Conservation (phyloP, 23 tunicate species). For the Phallusia fumigata region DNA sequence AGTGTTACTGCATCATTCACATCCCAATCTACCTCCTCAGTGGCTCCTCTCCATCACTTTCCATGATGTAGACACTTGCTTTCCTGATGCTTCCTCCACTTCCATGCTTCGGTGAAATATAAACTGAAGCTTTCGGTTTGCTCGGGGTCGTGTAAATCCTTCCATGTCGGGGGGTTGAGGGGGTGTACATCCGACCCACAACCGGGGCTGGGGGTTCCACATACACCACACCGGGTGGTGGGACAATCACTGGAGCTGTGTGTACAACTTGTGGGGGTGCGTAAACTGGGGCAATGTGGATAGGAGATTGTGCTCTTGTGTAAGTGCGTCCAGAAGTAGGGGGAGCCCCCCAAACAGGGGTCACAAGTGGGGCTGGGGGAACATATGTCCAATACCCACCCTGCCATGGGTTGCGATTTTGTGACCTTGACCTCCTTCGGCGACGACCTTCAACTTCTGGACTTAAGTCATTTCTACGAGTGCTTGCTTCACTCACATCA, state of each 20-base stretch:
- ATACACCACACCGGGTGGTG: slow-evolving; percentile 21
- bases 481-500: slow-evolving; percentile 20
- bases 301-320: slow-evolving; percentile 13
- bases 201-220: slow-evolving; percentile 14
- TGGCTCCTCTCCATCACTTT: slow-evolving; percentile 67
- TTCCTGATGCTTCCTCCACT: slow-evolving; percentile 24
- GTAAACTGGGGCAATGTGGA: slow-evolving; percentile 4
- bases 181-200: slow-evolving; percentile 50
- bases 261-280: slow-evolving; percentile 15
- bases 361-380: slow-evolving; percentile 13
- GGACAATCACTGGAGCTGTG: slow-evolving; percentile 25
- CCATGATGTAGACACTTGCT: slow-evolving; percentile 38
- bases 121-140: slow-evolving; percentile 44
- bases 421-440: slow-evolving; percentile 37
- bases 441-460: slow-evolving; percentile 22
- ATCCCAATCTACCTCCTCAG: slow-evolving; percentile 60
- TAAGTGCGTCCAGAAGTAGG: background rate
- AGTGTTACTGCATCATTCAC: too few species aligned
- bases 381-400: slow-evolving; percentile 57
- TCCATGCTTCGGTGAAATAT: slow-evolving; percentile 22
- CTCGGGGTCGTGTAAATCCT: slow-evolving; percentile 33
- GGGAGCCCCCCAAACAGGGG: slow-evolving; percentile 7
- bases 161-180: slow-evolving; percentile 13
- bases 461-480: slow-evolving; percentile 14
- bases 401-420: slow-evolving; percentile 24